Conservation (phyloP, 2,888 invertebrate species). For the Eumacrocentrus americanus region DNA sequence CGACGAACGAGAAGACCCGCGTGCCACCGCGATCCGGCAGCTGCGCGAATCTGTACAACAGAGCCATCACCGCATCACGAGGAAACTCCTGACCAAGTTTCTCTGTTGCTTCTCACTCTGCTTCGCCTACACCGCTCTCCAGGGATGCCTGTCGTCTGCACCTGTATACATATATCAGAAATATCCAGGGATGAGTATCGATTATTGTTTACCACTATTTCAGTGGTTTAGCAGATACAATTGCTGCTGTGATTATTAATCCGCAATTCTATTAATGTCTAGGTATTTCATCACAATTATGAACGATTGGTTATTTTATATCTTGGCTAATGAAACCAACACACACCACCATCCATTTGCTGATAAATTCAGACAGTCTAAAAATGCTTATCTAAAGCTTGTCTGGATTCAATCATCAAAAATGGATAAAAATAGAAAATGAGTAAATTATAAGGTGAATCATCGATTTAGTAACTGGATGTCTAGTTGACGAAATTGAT, state of each 20-base stretch:
- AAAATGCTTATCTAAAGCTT: neutral
- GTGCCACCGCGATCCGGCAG: constrained; percentile 82
- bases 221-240: neutral
- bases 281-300: neutral
- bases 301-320: neutral
- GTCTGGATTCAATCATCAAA: neutral
- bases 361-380: neutral
- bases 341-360: neutral
- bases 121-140: neutral
- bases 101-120: neutral
- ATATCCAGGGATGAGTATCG: neutral
- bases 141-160: neutral
- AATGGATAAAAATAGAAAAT: neutral
- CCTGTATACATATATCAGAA: neutral
- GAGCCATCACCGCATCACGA: constrained; percentile 71
- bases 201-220: neutral
- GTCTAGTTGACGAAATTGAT: too few relatives aligned
- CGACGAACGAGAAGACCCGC: constrained; percentile 83
- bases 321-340: neutral
- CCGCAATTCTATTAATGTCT: neutral
- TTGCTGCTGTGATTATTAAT: neutral
- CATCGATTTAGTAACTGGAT: neutral
- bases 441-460: neutral
- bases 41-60: constrained; percentile 81
- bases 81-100: constrained; percentile 28